Conservation (phyloP, 2,113 vertebrate genomes). For the Stictonetta naevosa region DNA sequence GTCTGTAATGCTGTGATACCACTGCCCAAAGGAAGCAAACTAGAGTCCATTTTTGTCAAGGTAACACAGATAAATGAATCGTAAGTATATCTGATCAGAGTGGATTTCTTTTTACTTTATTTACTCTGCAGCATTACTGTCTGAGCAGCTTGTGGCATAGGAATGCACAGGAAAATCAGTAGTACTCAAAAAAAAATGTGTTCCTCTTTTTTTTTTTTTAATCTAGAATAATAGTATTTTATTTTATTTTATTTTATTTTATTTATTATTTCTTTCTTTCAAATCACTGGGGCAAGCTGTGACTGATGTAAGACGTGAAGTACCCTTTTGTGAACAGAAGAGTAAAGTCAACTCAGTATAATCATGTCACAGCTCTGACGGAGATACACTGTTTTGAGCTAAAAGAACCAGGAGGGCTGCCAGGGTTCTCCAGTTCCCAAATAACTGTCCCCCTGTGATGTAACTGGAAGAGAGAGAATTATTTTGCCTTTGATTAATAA, state of each 20-base stretch:
- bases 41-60: background rate
- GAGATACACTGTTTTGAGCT: background rate
- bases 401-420: background rate
- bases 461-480: background rate
- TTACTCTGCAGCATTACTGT: background rate
- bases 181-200: background rate
- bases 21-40: background rate
- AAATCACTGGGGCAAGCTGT: conserved; percentile 7
- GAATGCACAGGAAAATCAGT: background rate
- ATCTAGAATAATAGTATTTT: background rate
- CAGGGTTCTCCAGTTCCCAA: background rate
- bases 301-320: conserved; percentile 12
- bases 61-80: background rate
- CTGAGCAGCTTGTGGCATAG: background rate
- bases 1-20: background rate
- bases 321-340: conserved; percentile 7
- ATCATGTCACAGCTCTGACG: background rate
- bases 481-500: background rate
- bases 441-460: background rate
- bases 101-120: background rate
- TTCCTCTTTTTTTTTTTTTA: background rate
- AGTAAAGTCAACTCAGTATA: background rate
- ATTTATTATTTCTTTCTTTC: background rate
- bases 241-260: background rate
- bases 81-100: background rate